Conservation (phyloP, 2,113 vertebrate species). For the Apistogramma diplotaenia region DNA sequence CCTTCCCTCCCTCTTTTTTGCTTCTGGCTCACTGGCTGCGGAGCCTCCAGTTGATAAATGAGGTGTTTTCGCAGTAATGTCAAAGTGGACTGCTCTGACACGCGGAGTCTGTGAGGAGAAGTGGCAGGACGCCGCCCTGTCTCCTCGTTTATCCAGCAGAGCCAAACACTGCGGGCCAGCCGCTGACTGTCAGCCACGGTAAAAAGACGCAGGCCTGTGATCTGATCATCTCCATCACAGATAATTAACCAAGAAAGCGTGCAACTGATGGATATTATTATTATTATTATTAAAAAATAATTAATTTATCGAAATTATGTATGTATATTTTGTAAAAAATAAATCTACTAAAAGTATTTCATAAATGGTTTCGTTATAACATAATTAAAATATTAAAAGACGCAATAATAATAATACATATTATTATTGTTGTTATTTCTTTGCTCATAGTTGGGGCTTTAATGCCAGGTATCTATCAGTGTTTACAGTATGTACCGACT, state of each 20-base stretch:
- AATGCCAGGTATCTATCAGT: constrained; percentile 48
- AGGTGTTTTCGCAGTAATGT: constrained; percentile 72
- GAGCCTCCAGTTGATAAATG: constrained; percentile 70
- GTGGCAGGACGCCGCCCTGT: constrained; percentile 74
- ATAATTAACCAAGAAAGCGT: not conserved
- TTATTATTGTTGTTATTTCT: not conserved
- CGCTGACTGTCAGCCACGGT: not conserved
- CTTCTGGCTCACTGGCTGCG: constrained; percentile 16
- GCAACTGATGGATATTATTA: not conserved
- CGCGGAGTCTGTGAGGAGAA: constrained; percentile 60
- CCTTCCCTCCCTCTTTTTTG: not conserved
- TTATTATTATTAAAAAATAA: not conserved
- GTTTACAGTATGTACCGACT: constrained; percentile 66
- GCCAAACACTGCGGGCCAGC: constrained; percentile 23
- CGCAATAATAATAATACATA: not conserved
- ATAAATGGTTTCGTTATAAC: not conserved
- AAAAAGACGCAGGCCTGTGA: constrained; percentile 19
- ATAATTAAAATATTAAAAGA: not conserved
- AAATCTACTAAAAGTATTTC: not conserved
- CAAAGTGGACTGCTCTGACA: constrained; percentile 73
- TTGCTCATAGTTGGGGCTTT: not conserved
- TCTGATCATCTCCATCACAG: constrained; percentile 20
- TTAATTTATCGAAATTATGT: not conserved
- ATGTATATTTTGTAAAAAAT: not conserved
- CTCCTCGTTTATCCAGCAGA: constrained; percentile 64